Percentiles rank a stretch among this genome's conserved stretches.
Evolutionary conservation across 1,140 invertebrate genomes (phyloP).

Genomic region (Thrips palmi): DNA sequence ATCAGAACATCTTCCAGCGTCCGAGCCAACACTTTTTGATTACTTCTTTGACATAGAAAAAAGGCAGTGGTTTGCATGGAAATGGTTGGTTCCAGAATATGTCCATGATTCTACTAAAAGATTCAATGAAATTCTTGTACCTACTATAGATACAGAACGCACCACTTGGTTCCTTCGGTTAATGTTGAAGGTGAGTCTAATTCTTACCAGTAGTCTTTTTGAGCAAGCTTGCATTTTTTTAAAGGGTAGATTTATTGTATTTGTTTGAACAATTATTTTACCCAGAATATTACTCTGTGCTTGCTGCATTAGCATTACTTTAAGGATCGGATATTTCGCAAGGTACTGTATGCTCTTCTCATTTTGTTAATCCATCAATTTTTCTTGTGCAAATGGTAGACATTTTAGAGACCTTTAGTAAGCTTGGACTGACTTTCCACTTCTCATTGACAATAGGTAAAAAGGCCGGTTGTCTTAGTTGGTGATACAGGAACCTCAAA

Average conservation of each 20-base stretch:
- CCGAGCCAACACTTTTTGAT: constrained; percentile 51
- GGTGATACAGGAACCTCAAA: constrained; percentile 84
- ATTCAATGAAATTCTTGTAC: constrained; percentile 72
- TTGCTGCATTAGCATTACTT: no score
- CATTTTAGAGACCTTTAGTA: no score
- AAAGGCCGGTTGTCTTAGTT: constrained; percentile 60
- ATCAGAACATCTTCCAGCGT: constrained; percentile 45
- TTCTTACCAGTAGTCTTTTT: no score
- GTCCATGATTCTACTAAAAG: constrained; percentile 44
- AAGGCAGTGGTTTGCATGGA: constrained; percentile 73
- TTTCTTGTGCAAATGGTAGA: no score
- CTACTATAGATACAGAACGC: constrained; percentile 67
- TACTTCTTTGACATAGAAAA: constrained; percentile 54
- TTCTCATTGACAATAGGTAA: constrained; percentile 30
- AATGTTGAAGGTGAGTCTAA: constrained; percentile 45
- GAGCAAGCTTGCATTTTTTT: no score
- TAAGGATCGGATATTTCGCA: no score
- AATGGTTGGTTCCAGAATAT: constrained; percentile 53
- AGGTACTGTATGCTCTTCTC: no score
- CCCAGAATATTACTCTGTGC: no score
- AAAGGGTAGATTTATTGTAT: no score
- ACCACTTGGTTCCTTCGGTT: constrained; percentile 57
- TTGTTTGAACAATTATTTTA: no score
- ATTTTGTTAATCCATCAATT: no score
- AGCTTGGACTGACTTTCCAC: neutral